These are phyloP conservation scores for Pipistrellus nathusii DNA, from an alignment of 2,797 vertebrate genomes.

Conservation along the genomic window DNA sequence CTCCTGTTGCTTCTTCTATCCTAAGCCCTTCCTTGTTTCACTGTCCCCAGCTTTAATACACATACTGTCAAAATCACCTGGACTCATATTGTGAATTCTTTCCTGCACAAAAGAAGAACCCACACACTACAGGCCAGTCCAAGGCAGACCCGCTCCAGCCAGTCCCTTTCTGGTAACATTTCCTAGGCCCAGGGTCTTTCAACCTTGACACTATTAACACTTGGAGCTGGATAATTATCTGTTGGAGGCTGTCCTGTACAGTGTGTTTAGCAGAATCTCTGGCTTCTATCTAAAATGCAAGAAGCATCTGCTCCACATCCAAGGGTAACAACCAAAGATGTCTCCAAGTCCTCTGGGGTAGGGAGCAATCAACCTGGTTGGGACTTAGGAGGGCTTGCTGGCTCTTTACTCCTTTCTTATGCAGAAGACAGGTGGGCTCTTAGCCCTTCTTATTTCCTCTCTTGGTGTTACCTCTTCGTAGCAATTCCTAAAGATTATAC, in stretches of 20 bases:
- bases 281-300: not conserved
- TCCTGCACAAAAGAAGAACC: not conserved
- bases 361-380: not conserved
- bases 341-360: not conserved
- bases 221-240: not conserved
- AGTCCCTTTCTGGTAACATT: not conserved
- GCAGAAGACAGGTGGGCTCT: accelerated
- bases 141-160: not conserved
- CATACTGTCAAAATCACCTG: not conserved
- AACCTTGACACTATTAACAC: not conserved
- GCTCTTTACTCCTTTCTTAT: not conserved
- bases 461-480: not conserved
- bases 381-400: not conserved
- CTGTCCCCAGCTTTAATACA: not conserved
- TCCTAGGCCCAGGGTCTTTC: not conserved
- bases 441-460: not conserved
- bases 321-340: not conserved
- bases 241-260: not conserved
- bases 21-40: not conserved
- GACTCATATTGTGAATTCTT: not conserved
- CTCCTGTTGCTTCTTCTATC: not conserved
- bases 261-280: not conserved
- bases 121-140: not conserved
- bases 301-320: no score
- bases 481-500: not conserved